A percentile compares a stretch with the other conserved stretches of the same genome.
Evolutionary conservation across 64 coral and sea anemone species (phyloP).

Genomic region (Porites lutea): DNA sequence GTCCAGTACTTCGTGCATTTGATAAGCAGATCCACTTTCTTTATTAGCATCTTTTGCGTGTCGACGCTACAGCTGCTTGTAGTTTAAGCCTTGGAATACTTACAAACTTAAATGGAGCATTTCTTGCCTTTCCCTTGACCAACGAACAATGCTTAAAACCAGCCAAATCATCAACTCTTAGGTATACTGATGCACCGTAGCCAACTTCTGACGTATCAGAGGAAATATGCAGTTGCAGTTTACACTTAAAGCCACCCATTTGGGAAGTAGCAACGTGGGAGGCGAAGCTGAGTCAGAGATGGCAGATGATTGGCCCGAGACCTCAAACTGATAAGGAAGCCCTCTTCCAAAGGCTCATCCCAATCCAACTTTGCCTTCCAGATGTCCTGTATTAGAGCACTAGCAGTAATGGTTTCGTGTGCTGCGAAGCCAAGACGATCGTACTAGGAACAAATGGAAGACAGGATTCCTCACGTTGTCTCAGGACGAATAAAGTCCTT

Average conservation of each 20-base stretch:
- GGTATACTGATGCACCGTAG: not conserved
- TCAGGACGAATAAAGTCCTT: constrained; percentile 46
- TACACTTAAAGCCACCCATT: not conserved
- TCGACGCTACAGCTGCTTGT: constrained; percentile 40
- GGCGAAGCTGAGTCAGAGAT: not conserved
- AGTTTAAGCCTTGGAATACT: constrained; percentile 56
- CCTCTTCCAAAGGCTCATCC: constrained; percentile 42
- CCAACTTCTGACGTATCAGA: constrained; percentile 46
- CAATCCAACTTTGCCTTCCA: constrained; percentile 35
- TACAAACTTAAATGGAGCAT: constrained; percentile 1
- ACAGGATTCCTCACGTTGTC: constrained; percentile 63
- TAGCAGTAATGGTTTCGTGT: constrained; percentile 27
- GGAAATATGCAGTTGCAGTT: constrained; percentile 35
- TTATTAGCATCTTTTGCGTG: constrained; percentile 40
- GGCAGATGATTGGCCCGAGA: constrained; percentile 4
- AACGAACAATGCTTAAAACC: constrained; percentile 26
- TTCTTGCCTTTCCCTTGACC: constrained; percentile 40
- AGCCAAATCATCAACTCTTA: not conserved
- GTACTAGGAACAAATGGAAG: constrained; percentile 31
- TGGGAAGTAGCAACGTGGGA: constrained; percentile 47
- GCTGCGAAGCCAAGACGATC: constrained; percentile 48
- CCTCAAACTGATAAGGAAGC: constrained; percentile 11
- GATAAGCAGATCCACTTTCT: constrained; percentile 50
- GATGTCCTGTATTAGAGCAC: constrained; percentile 46
- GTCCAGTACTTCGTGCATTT: constrained; percentile 48